Evolutionary conservation across 2,113 vertebrate genomes (phyloP).

Genomic region (Xenopus borealis): DNA sequence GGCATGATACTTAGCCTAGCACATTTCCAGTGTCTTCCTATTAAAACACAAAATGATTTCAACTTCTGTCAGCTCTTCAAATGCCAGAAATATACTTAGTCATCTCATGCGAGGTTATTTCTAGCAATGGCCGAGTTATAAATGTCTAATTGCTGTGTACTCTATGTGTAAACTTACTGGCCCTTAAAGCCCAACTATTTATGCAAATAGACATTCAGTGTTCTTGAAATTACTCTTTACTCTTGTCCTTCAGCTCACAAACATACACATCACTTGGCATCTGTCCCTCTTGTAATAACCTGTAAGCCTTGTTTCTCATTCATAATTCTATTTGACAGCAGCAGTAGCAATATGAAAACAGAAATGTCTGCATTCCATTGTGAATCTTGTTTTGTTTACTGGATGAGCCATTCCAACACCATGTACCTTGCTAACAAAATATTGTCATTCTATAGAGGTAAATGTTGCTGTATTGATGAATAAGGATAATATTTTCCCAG

Average conservation of each 20-base stretch:
- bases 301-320: not conserved
- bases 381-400: not conserved
- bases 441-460: not conserved
- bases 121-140: conserved; percentile 19
- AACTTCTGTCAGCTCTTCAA: not conserved
- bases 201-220: not conserved
- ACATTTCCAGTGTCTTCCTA: not conserved
- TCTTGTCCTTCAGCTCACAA: not conserved
- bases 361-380: not conserved
- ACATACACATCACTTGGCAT: not conserved
- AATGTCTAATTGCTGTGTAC: conserved; percentile 5
- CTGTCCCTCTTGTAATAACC: not conserved
- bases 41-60: not conserved
- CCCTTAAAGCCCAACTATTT: not conserved
- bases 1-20: not conserved
- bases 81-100: conserved; percentile 35
- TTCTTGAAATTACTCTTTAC: conserved; percentile 11
- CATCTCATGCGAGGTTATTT: conserved; percentile 30
- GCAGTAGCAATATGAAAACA: not conserved
- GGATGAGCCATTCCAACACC: not conserved
- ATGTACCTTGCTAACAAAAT: not conserved
- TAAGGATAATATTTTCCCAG: no score
- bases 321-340: not conserved
- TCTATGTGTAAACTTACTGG: not conserved
- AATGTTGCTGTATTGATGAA: not conserved